Evolutionary conservation across 2,888 invertebrate genomes (phyloP).

Genomic region (Dryococelus australis): DNA sequence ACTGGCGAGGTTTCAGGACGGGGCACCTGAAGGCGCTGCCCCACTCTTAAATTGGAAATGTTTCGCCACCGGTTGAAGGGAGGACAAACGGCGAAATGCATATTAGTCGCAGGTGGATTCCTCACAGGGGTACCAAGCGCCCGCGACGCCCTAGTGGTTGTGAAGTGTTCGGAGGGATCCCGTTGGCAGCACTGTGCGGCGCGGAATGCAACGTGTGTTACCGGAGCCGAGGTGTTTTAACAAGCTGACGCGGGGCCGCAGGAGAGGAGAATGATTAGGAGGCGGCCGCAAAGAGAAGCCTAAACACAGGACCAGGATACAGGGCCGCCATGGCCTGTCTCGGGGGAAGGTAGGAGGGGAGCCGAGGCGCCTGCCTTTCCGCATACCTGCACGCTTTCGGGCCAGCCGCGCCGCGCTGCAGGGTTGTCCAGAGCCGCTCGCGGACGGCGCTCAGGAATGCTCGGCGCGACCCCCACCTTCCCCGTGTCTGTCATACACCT

Average conservation of each 20-base stretch:
- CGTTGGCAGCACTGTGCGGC: not conserved
- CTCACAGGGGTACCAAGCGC: too few species aligned
- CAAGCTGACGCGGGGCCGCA: not conserved
- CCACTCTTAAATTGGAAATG: too few species aligned
- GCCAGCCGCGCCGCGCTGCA: not conserved
- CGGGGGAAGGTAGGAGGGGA: conserved; percentile 18
- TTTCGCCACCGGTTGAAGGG: too few species aligned
- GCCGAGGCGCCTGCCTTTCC: conserved; percentile 24
- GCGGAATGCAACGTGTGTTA: conserved; percentile 16
- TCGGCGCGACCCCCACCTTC: too few species aligned
- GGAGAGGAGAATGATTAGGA: conserved; percentile 24
- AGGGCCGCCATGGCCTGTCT: not conserved
- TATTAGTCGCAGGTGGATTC: too few species aligned
- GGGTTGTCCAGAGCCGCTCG: not conserved
- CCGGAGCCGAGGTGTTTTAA: conserved; percentile 9
- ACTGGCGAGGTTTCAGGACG: too few species aligned
- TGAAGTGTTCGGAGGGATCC: too few species aligned
- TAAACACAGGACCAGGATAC: conserved; percentile 27
- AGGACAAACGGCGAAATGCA: too few species aligned
- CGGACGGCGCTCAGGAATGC: conserved; percentile 11
- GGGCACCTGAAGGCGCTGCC: too few species aligned
- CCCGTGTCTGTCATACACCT: not conserved
- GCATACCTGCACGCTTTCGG: conserved; percentile 35
- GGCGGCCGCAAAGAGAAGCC: conserved; percentile 24
- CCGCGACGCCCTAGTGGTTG: too few species aligned